phyloP scores from a whole-genome alignment of 2,888 invertebrate genomes.

The Acronicta alni region DNA sequence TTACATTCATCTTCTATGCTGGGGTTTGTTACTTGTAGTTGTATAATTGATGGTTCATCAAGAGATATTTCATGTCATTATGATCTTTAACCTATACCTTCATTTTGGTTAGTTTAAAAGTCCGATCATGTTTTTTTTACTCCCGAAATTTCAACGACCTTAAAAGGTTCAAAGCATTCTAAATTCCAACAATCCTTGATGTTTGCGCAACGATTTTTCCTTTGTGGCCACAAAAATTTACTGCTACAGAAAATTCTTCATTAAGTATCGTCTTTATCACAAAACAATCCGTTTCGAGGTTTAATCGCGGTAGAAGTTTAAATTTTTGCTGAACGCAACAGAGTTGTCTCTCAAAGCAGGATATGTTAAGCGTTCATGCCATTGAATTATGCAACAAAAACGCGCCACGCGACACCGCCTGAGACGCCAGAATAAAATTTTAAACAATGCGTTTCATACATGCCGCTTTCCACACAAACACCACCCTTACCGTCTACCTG shows the following conservation, averaged over 20 bases:
- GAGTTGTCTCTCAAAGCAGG: constrained; percentile 64
- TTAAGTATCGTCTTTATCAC: constrained; percentile 49
- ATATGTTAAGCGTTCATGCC: constrained; percentile 70
- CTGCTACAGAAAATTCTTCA: constrained; percentile 45
- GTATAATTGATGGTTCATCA: constrained; percentile 14
- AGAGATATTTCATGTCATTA: neutral
- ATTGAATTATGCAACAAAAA: constrained; percentile 77
- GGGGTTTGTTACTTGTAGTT: constrained; percentile 12
- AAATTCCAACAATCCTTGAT: constrained; percentile 7
- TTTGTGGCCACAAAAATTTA: constrained; percentile 38
- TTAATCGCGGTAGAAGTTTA: constrained; percentile 56
- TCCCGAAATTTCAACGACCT: neutral
- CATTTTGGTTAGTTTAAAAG: neutral
- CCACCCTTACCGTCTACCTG: constrained; percentile 54
- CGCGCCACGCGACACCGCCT: constrained; percentile 61
- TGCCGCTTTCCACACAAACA: constrained; percentile 45
- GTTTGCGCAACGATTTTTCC: constrained; percentile 17
- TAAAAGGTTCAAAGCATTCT: constrained; percentile 8
- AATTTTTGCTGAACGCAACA: constrained; percentile 59
- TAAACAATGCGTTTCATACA: constrained; percentile 69
- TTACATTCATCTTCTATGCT: constrained; percentile 9
- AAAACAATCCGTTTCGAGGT: constrained; percentile 55
- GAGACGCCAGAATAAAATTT: constrained; percentile 68
- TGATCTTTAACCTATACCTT: too few species aligned
- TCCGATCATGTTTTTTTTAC: neutral